Percentiles rank a stretch among this genome's conserved stretches.
These are phyloP conservation scores for Hippocampus mohnikei DNA, from an alignment of 2,113 vertebrate species.

Conservation along the genomic window DNA sequence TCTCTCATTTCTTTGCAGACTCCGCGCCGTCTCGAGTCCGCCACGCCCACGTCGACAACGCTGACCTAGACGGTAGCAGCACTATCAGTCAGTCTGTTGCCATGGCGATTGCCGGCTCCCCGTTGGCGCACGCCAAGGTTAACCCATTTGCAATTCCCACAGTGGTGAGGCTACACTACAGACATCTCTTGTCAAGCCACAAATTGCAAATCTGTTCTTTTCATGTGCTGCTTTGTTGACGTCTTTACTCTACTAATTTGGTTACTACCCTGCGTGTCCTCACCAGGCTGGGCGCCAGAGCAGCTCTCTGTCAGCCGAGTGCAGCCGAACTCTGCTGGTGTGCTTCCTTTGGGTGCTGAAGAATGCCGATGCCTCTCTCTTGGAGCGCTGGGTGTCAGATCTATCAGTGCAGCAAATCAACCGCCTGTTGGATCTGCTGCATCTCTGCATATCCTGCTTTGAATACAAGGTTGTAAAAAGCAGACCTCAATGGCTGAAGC, in stretches of 20 bases:
- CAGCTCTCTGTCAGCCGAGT: slow-evolving; percentile 79
- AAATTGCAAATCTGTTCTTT: neutral
- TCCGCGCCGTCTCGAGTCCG: slow-evolving; percentile 75
- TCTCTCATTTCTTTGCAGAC: slow-evolving; percentile 64
- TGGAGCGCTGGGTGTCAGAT: slow-evolving; percentile 84
- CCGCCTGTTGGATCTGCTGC: slow-evolving; percentile 82
- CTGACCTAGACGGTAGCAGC: slow-evolving; percentile 70
- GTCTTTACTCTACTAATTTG: neutral
- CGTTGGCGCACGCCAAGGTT: slow-evolving; percentile 77
- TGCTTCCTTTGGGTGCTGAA: slow-evolving; percentile 90
- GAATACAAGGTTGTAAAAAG: slow-evolving; percentile 82
- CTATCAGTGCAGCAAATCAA: slow-evolving; percentile 83
- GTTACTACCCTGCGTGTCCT: slow-evolving; percentile 7
- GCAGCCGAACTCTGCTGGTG: slow-evolving; percentile 82
- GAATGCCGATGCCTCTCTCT: slow-evolving; percentile 76
- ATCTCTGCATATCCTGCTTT: slow-evolving; percentile 85
- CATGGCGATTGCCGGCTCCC: slow-evolving; percentile 89
- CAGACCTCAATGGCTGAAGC: neutral
- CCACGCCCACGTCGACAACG: slow-evolving; percentile 75
- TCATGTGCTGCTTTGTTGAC: neutral
- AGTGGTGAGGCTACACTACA: slow-evolving; percentile 69
- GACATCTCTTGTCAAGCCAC: slow-evolving; percentile 3
- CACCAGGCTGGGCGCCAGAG: slow-evolving; percentile 75
- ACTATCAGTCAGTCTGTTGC: slow-evolving; percentile 87
- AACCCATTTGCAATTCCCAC: slow-evolving; percentile 74